Conservation (phyloP, 2,113 vertebrate species). For the Aramus guarauna region DNA sequence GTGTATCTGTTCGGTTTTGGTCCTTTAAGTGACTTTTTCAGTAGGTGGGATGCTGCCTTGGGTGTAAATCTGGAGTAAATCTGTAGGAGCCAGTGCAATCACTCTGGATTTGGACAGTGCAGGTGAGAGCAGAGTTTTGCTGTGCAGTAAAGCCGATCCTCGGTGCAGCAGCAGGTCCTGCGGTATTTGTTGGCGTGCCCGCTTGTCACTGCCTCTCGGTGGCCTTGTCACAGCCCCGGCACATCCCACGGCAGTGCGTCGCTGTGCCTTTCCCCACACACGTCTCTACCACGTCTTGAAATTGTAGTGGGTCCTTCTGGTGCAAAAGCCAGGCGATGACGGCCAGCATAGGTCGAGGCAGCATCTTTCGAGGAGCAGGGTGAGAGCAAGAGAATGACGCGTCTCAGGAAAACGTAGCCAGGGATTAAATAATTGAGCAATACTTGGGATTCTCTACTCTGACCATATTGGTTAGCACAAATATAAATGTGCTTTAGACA, state of each 20-base stretch:
- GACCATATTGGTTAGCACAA: neutral
- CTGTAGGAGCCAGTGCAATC: neutral
- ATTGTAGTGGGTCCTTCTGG: neutral
- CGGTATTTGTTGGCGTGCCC: neutral
- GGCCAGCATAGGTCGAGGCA: accelerated
- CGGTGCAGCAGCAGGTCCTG: accelerated
- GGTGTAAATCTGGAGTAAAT: neutral
- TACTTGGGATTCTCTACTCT: neutral
- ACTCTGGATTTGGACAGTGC: accelerated
- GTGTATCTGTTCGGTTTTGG: neutral
- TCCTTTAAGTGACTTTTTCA: neutral
- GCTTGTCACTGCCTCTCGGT: neutral
- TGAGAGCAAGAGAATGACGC: neutral
- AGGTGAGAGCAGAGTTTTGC: neutral
- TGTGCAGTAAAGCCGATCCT: neutral
- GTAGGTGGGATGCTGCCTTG: neutral
- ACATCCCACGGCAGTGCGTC: accelerated
- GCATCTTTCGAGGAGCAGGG: accelerated
- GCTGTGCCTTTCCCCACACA: accelerated
- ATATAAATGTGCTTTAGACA: neutral
- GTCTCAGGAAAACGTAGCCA: neutral
- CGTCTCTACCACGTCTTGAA: neutral
- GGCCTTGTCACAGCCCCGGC: neutral
- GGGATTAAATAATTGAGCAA: neutral
- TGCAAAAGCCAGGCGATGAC: neutral